These are phyloP conservation scores for Drosophila borealis DNA, from an alignment of 2,888 invertebrate species.

Conservation along the genomic window DNA sequence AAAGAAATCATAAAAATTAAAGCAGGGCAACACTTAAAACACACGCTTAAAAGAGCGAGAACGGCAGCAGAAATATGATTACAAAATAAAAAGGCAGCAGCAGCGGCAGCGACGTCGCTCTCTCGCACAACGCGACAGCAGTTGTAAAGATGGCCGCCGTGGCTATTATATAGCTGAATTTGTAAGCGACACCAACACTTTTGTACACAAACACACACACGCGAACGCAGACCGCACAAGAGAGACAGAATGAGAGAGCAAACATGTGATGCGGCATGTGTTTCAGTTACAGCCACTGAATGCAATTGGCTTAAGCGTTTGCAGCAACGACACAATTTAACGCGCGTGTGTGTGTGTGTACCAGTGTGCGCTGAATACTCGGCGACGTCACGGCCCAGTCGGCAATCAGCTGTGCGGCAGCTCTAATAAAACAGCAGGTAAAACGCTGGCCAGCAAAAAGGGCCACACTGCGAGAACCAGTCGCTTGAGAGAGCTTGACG, in stretches of 20 bases:
- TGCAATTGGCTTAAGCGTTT: conserved; percentile 78
- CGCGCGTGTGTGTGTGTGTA: background rate
- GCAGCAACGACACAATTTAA: conserved; percentile 50
- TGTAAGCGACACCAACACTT: conserved; percentile 59
- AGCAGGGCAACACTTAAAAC: conserved; percentile 69
- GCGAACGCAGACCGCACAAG: conserved; percentile 12
- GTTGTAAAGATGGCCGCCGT: conserved; percentile 81
- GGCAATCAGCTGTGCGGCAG: conserved; percentile 69
- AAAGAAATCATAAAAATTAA: conserved; percentile 72
- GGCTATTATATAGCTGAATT: conserved; percentile 72
- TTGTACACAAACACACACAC: conserved; percentile 9
- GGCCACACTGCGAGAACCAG: conserved; percentile 55
- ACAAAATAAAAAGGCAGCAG: conserved; percentile 65
- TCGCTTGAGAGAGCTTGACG: conserved; percentile 80
- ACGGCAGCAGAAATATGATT: conserved; percentile 56
- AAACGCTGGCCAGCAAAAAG: conserved; percentile 48
- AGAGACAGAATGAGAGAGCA: conserved; percentile 33
- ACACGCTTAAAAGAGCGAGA: conserved; percentile 53
- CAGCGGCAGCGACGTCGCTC: conserved; percentile 27
- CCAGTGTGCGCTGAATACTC: conserved; percentile 58
- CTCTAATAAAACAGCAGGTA: conserved; percentile 64
- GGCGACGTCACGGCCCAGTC: conserved; percentile 59
- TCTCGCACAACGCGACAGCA: conserved; percentile 53
- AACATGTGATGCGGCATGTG: conserved; percentile 59
- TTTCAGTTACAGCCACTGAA: conserved; percentile 56